These are phyloP conservation scores for Lophotriccus pileatus DNA, from an alignment of 2,797 vertebrate genomes.

Conservation along the genomic window DNA sequence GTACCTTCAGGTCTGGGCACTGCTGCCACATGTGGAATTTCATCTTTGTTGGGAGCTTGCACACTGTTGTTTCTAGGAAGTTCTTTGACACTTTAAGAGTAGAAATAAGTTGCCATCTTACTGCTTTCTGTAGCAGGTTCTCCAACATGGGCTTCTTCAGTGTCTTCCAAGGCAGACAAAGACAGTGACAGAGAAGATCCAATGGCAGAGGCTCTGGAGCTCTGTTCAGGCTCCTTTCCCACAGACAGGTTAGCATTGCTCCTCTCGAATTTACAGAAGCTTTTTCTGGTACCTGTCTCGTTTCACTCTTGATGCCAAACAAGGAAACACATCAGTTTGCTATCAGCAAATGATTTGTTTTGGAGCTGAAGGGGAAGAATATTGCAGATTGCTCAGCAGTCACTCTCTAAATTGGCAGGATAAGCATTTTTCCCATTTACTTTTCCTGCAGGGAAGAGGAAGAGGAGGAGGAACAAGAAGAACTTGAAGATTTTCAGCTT, in stretches of 20 bases:
- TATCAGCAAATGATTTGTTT: background rate
- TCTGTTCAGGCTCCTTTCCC: constrained; percentile 78
- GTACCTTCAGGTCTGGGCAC: background rate
- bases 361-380: background rate
- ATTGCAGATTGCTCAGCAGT: background rate
- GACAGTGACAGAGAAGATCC: constrained; percentile 67
- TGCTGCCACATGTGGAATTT: background rate
- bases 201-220: constrained; percentile 74
- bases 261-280: background rate
- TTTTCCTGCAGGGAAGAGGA: constrained; percentile 73
- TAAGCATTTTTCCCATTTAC: background rate
- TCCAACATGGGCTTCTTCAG: constrained; percentile 51
- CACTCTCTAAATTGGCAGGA: background rate
- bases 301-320: too few species aligned
- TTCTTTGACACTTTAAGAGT: background rate
- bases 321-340: too few species aligned
- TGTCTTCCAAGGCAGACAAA: constrained; percentile 62
- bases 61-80: background rate
- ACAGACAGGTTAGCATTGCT: constrained; percentile 70
- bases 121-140: constrained; percentile 52
- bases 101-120: background rate
- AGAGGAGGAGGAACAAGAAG: constrained; percentile 79
- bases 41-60: background rate
- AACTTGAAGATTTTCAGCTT: constrained; percentile 87
- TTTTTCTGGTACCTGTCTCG: background rate